Evolutionary conservation across 2,888 invertebrate species (phyloP).

Genomic region (Linnaemya vulpina): DNA sequence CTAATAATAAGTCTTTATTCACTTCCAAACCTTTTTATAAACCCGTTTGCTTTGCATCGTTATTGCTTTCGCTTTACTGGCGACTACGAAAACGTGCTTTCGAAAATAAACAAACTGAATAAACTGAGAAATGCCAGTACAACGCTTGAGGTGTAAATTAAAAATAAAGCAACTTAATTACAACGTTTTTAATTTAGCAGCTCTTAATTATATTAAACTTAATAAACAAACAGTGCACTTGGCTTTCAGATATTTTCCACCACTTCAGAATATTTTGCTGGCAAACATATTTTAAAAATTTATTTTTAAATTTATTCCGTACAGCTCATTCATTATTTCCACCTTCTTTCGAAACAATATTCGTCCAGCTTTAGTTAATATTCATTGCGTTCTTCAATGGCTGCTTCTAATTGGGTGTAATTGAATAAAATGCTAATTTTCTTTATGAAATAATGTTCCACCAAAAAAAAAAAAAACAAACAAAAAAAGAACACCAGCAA

Average conservation of each 20-base stretch:
- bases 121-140: too few relatives aligned
- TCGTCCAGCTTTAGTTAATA: constrained; percentile 2
- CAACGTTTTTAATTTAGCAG: background rate
- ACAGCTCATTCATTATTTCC: constrained; percentile 34
- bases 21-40: too few relatives aligned
- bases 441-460: constrained; percentile 32
- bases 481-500: constrained; percentile 14
- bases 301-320: constrained; percentile 8
- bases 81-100: too few relatives aligned
- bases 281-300: background rate
- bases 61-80: background rate
- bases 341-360: background rate
- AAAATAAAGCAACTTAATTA: background rate
- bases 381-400: background rate
- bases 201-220: constrained; percentile 1
- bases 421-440: constrained; percentile 65
- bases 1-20: too few relatives aligned
- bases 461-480: background rate
- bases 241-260: background rate
- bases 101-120: too few relatives aligned
- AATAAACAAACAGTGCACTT: background rate
- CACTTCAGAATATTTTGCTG: background rate
- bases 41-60: background rate
- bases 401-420: constrained; percentile 56
- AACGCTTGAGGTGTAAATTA: background rate